Base-by-base conservation (phyloP, 2,113 vertebrate species). In the Pan paniscus region DNA sequence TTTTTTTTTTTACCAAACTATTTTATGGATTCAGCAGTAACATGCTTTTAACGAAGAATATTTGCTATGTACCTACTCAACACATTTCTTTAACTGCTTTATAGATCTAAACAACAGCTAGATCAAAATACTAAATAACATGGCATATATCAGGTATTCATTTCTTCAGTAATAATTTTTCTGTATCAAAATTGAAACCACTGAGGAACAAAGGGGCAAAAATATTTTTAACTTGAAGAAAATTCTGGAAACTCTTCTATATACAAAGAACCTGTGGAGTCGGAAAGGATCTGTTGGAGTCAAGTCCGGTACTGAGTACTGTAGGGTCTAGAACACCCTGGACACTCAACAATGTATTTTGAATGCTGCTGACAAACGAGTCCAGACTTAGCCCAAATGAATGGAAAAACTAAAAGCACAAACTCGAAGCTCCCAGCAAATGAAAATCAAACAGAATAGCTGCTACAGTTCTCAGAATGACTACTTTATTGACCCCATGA, bases 181-280 rank as follows among this genome's bases (percentile, higher is more conserved):
- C 70, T 73, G 27, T 75, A 52, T 75, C 46, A 84, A 89, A 97
- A 76, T 0, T 76, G 57, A 94, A 92, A 43, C 57, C n/a, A 87
- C 11, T 18, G 43, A 79, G 13, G 72, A 14, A 43, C 86, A 93
- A 85, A 40, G 30, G 55, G 61, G 13, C 8, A 50, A 30, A 93
- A 78, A 82, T 80, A 84, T n/a, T 78, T 88, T 75, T 75, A 79
- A 94, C 32, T 73, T 93, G 27, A 92, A 97, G 38, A 48, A 89
- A 85, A 87, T 67, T 76, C 89, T 68, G 92, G 27, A 87, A 86
- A 96, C 46, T 64, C 61, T 85, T 70, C 27, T 84, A 17, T 25
- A 76, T 64, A 32, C 12, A 87, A 35, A 95, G 46, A 89, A 76
- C 38, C 5, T 55, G 5, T 5, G 12, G 18, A 90, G 35, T 9